phyloP scores from a whole-genome alignment of 1,140 invertebrate genomes.

The Diabrotica undecimpunctata region DNA sequence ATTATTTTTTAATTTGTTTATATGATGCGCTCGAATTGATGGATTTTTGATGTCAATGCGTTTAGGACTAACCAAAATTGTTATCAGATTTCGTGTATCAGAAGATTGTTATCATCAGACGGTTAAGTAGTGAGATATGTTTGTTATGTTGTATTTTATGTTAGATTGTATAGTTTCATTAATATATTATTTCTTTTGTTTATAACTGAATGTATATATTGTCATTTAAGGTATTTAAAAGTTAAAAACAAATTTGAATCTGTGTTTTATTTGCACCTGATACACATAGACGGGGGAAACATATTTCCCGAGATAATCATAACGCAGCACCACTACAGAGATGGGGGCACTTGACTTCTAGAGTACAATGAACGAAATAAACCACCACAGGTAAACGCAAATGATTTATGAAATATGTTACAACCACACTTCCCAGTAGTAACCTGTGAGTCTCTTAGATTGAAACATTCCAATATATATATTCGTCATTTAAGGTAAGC shows the following conservation, averaged over 20 bases:
- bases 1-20: not conserved
- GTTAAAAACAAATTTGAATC: not conserved
- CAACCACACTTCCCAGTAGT: too few species aligned
- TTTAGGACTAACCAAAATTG: conserved; percentile 1
- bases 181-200: conserved; percentile 17
- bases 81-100: not conserved
- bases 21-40: not conserved
- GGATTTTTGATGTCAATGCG: not conserved
- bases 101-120: not conserved
- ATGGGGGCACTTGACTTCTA: too few species aligned
- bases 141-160: conserved; percentile 13
- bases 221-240: conserved; percentile 12
- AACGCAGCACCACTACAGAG: too few species aligned
- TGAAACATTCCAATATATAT: too few species aligned
- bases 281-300: too few species aligned
- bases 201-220: conserved; percentile 8
- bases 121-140: conserved; percentile 7
- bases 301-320: too few species aligned
- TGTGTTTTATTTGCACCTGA: not conserved
- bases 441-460: too few species aligned
- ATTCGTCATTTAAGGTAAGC: too few species aligned
- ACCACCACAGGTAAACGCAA: too few species aligned
- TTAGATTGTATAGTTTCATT: conserved; percentile 15
- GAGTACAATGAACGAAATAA: too few species aligned
- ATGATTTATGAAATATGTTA: too few species aligned